phyloP scores from a whole-genome alignment of 2,113 vertebrate species.

The Hassar affinis region DNA sequence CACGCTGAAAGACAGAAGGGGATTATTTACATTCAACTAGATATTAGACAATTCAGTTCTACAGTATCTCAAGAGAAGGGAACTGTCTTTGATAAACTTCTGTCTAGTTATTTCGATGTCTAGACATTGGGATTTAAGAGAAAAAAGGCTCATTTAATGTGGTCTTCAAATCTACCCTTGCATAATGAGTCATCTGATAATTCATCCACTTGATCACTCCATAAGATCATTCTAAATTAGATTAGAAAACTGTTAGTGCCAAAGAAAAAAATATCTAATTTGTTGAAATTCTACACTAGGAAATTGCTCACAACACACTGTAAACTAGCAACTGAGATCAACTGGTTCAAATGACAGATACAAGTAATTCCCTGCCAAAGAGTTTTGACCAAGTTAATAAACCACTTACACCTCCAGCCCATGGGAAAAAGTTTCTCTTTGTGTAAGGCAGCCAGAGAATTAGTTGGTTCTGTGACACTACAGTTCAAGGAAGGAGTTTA shows the following conservation, averaged over 20 bases:
- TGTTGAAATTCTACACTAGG: slow-evolving; percentile 21
- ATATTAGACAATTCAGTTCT: not conserved
- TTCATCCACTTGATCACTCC: slow-evolving; percentile 27
- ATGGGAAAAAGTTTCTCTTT: not conserved
- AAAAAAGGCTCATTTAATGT: not conserved
- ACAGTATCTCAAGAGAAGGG: not conserved
- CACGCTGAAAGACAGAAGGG: slow-evolving; percentile 62
- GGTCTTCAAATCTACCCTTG: slow-evolving; percentile 9
- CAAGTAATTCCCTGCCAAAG: slow-evolving; percentile 22
- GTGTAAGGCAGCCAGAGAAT: not conserved
- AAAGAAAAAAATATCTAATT: slow-evolving; percentile 12
- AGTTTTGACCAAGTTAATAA: slow-evolving; percentile 31
- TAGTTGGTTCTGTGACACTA: slow-evolving; percentile 1
- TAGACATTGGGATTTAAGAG: slow-evolving; percentile 10
- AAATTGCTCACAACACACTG: slow-evolving; percentile 18
- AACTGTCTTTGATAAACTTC: not conserved
- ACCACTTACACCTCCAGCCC: not conserved
- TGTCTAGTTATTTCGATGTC: not conserved
- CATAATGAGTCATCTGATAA: slow-evolving; percentile 34
- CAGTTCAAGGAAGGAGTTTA: slow-evolving; percentile 1
- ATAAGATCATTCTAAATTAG: slow-evolving; percentile 20
- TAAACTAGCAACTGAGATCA: not conserved
- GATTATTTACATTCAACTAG: not conserved
- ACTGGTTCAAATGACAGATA: slow-evolving; percentile 28
- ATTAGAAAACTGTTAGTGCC: slow-evolving; percentile 28